These are phyloP conservation scores for Sympetrum striolatum DNA, from an alignment of 2,888 invertebrate genomes.

Conservation along the genomic window DNA sequence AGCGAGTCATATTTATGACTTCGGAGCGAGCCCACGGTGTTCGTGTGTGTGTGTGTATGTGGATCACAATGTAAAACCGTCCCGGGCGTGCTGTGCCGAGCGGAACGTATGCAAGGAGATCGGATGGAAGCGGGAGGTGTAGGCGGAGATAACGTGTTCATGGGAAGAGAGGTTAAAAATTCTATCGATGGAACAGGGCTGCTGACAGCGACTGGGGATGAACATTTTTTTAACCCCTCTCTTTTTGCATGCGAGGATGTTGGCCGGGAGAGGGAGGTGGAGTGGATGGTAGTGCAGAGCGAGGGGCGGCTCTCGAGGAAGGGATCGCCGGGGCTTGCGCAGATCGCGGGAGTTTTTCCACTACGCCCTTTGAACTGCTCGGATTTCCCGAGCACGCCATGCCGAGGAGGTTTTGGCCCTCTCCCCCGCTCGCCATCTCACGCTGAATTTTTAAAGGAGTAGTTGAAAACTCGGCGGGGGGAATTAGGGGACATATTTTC, in stretches of 20 bases:
- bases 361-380: constrained; percentile 25
- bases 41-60: neutral
- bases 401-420: constrained; percentile 45
- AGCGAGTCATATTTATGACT: neutral
- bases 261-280: neutral
- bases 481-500: constrained; percentile 1
- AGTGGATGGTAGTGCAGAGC: no score
- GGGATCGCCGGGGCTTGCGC: neutral
- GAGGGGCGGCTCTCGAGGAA: neutral
- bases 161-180: constrained; percentile 1
- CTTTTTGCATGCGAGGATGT: neutral
- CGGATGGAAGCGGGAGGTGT: neutral
- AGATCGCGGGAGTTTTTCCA: neutral
- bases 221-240: neutral
- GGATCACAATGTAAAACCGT: neutral
- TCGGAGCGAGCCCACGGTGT: neutral
- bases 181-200: constrained; percentile 22
- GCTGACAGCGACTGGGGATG: constrained; percentile 18
- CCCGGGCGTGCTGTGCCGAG: neutral
- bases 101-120: neutral
- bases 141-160: neutral
- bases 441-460: constrained; percentile 46
- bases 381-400: neutral
- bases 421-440: constrained; percentile 44
- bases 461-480: constrained; percentile 18